These are phyloP conservation scores for Pedetes capensis DNA, from an alignment of 2,113 vertebrate genomes.

Conservation along the genomic window DNA sequence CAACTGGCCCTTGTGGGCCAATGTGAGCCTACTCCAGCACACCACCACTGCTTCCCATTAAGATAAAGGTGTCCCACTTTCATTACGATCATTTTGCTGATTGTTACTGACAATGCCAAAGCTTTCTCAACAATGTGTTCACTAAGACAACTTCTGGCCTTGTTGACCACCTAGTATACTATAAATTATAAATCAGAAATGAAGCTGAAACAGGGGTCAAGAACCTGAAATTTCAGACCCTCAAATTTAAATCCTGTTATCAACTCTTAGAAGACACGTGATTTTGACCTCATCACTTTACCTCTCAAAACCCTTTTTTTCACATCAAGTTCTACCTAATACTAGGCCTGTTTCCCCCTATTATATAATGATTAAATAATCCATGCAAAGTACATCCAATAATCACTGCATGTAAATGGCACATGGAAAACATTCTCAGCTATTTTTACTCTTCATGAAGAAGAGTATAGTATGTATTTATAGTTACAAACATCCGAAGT, in stretches of 20 bases:
- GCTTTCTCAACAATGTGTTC: background rate
- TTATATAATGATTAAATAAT: slow-evolving; percentile 13
- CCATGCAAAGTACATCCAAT: background rate
- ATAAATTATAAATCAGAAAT: background rate
- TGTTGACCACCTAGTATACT: background rate
- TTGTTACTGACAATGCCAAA: background rate
- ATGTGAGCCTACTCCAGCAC: rapidly evolving
- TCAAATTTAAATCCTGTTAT: slow-evolving; percentile 10
- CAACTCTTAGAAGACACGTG: background rate
- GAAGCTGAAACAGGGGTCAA: background rate
- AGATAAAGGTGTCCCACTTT: background rate
- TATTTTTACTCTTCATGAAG: slow-evolving; percentile 18
- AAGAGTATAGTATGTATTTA: slow-evolving; percentile 13
- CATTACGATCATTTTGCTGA: background rate
- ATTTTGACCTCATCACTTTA: background rate
- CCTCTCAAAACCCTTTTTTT: background rate
- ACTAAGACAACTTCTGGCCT: background rate
- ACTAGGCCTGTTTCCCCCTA: background rate
- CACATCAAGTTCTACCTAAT: background rate
- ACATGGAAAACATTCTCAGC: background rate
- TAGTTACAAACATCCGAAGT: background rate
- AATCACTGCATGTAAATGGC: background rate
- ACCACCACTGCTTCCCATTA: background rate
- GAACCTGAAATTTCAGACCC: background rate
- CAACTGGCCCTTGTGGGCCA: background rate